Percentiles rank a stretch among this genome's conserved stretches.
These are phyloP conservation scores for Mechanitis messenoides DNA, from an alignment of 2,888 invertebrate species.

Conservation along the genomic window DNA sequence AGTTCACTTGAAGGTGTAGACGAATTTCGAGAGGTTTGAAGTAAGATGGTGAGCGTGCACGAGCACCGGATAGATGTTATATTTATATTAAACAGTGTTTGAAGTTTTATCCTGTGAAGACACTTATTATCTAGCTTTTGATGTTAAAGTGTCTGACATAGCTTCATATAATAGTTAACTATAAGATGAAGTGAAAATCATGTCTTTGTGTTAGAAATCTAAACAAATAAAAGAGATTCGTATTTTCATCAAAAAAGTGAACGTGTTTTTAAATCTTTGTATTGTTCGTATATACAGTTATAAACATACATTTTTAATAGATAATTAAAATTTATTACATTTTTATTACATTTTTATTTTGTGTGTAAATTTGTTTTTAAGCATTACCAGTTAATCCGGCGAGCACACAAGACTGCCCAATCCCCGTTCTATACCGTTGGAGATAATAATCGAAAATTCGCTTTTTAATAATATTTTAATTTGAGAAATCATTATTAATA, in stretches of 20 bases:
- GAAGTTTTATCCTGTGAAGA: conserved; percentile 8
- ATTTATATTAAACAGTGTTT: too few relatives aligned
- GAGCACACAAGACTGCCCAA: conserved; percentile 1
- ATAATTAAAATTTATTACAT: too few relatives aligned
- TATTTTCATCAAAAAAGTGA: too few relatives aligned
- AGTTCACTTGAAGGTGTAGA: conserved; percentile 46
- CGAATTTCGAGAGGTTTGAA: conserved; percentile 66
- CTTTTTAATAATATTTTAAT: not conserved
- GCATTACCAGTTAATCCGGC: not conserved
- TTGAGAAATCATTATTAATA: not conserved
- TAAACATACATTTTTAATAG: too few relatives aligned
- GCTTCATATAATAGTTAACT: too few relatives aligned
- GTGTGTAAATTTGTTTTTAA: not conserved
- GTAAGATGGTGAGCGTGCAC: conserved; percentile 62
- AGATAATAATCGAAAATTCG: not conserved
- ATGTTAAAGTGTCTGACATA: not conserved
- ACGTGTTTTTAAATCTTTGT: too few relatives aligned
- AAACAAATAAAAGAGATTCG: too few relatives aligned
- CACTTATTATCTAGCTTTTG: not conserved
- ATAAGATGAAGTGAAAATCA: too few relatives aligned
- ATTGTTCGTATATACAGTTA: too few relatives aligned
- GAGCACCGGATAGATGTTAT: conserved; percentile 38
- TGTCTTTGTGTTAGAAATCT: too few relatives aligned
- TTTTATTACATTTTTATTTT: not conserved
- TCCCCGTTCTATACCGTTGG: not conserved